phyloP scores from a whole-genome alignment of 2,797 vertebrate genomes.

The Stomatorhinus walkeri region DNA sequence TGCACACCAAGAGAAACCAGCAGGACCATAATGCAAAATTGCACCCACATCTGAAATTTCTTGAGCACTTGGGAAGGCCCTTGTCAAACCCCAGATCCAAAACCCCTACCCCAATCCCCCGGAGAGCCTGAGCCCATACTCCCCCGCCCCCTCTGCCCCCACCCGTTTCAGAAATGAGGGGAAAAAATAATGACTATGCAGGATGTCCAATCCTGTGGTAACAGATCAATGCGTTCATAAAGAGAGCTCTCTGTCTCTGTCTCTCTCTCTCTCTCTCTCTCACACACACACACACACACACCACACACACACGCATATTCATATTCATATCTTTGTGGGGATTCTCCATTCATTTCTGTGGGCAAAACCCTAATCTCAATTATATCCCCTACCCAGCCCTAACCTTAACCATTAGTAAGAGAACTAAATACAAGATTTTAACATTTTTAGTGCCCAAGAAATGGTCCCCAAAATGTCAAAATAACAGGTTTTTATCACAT shows the following conservation, averaged over 20 bases:
- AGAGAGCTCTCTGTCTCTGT: neutral
- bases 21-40: neutral
- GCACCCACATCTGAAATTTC: neutral
- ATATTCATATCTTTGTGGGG: neutral
- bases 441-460: neutral
- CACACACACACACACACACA: neutral
- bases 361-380: neutral
- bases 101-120: neutral
- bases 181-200: neutral
- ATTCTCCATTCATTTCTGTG: neutral
- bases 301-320: neutral
- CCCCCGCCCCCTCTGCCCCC: neutral
- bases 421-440: neutral
- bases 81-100: neutral
- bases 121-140: neutral
- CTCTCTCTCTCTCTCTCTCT: neutral
- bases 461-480: neutral
- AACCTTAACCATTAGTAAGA: neutral
- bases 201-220: neutral
- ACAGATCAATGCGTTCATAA: neutral
- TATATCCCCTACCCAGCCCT: neutral
- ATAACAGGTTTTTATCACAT: neutral
- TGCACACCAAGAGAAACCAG: neutral
- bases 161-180: neutral
- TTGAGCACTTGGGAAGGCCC: neutral